Conservation (phyloP, 2,113 vertebrate genomes). For the Piaya cayana region DNA sequence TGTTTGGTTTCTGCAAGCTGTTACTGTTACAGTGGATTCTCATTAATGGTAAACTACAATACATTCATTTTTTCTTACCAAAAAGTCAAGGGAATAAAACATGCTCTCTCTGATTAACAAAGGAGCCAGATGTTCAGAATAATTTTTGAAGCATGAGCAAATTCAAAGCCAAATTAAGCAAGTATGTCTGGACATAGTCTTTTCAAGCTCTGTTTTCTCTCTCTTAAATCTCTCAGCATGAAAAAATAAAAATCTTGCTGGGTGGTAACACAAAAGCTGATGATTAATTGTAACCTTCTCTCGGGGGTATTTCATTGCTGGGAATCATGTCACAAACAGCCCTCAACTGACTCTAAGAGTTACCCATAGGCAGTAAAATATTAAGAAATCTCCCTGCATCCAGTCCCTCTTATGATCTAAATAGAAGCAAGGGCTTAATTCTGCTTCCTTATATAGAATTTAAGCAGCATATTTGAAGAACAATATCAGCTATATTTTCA, state of each 20-base stretch:
- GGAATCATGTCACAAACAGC: background rate
- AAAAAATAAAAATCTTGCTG: conserved; percentile 37
- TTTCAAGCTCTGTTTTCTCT: conserved; percentile 6
- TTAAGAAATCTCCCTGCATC: background rate
- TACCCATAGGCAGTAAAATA: conserved; percentile 20
- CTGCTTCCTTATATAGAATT: background rate
- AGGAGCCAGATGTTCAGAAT: conserved; percentile 37
- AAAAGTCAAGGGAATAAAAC: conserved; percentile 13
- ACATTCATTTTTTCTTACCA: background rate
- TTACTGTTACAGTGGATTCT: background rate
- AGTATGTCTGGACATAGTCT: background rate
- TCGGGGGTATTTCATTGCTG: conserved; percentile 15
- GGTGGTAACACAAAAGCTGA: conserved; percentile 8
- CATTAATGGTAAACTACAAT: background rate
- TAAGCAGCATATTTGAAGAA: background rate
- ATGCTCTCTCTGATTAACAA: background rate
- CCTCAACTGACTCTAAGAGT: background rate
- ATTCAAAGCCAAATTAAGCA: conserved; percentile 50
- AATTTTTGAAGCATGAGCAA: conserved; percentile 18
- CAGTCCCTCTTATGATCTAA: background rate
- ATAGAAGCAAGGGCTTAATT: background rate
- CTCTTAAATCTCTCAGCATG: background rate
- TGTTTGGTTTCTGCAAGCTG: background rate
- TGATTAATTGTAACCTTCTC: conserved; percentile 19
- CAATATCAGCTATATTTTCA: background rate